These are phyloP conservation scores for Rostratula benghalensis DNA, from an alignment of 2,113 vertebrate species.

Conservation along the genomic window DNA sequence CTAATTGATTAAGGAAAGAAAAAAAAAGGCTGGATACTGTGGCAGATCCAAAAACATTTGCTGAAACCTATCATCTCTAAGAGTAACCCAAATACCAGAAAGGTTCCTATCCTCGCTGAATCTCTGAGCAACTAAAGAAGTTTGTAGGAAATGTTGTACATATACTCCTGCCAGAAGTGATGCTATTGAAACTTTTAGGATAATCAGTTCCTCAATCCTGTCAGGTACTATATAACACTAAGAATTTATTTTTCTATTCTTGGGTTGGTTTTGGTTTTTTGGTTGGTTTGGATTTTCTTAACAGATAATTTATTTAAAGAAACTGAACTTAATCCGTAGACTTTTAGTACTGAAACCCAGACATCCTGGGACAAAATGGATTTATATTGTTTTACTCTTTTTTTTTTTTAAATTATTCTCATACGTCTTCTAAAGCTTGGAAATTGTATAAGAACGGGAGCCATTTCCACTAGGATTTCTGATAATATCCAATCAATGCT, in stretches of 20 bases:
- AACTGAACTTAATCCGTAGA: background rate
- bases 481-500: background rate
- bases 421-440: background rate
- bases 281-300: background rate
- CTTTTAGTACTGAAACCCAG: background rate
- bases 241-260: background rate
- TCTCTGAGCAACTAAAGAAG: background rate
- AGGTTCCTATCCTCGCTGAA: background rate
- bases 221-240: background rate
- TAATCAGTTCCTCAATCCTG: background rate
- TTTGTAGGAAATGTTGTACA: background rate
- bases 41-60: background rate
- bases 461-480: background rate
- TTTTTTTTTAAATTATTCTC: background rate
- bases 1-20: background rate
- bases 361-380: background rate
- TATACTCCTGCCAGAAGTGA: background rate
- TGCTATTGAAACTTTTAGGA: background rate
- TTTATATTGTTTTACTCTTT: no score
- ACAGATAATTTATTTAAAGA: background rate
- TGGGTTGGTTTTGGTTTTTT: accelerated
- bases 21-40: background rate
- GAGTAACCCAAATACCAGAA: background rate
- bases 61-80: background rate
- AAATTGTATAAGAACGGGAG: background rate